Base-by-base conservation (phyloP, 2,113 vertebrate species). In the Etia nguti region DNA sequence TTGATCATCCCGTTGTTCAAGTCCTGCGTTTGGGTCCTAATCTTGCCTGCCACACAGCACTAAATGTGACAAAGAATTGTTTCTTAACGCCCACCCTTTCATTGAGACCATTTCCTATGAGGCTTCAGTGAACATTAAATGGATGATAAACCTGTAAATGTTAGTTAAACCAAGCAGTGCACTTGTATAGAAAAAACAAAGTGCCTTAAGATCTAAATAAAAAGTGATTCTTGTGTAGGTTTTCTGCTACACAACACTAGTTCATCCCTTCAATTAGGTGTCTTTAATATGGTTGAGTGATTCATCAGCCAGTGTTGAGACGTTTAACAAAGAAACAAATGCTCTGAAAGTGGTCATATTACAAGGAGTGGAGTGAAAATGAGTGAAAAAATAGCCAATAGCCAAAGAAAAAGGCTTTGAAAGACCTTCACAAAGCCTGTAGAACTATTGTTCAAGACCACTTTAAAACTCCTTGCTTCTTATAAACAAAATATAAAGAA, bases 131-230 rank as follows among this genome's bases (percentile, higher is more conserved):
- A 60, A 20, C 26, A 60, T 31, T 60, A 60, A 60, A 60, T 20
- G 16, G 16, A 18, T 60, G 1, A 60, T 1, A 34, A 60, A 60
- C 29, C 15, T 60, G 15, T 60, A 60, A 60, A 60, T 60, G 2
- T 34, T 34, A 34, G 57, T 60, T 60, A 60, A 60, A 60, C 29
- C 16, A 60, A 60, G 15, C 9, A 60, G 29, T 31, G 26, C 16
- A 34, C 15, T 60, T 34, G 18, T 10, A 60, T 60, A 60, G 26
- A 60, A 60, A 60, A 60, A 60, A 60, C 57, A 59, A 18, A 59
- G 0, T 20, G 1, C 29, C 57, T 34, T 31, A 34, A 60, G 57
- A 20, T 60, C 26, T 34, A 60, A 34, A 34, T 60, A 60, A 20
- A 34, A 60, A 34, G 8, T 18, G 5, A 34, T 34, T 60, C 29